Evolutionary conservation across 2,113 vertebrate genomes (phyloP).

Genomic region (Hemiprocne comata): DNA sequence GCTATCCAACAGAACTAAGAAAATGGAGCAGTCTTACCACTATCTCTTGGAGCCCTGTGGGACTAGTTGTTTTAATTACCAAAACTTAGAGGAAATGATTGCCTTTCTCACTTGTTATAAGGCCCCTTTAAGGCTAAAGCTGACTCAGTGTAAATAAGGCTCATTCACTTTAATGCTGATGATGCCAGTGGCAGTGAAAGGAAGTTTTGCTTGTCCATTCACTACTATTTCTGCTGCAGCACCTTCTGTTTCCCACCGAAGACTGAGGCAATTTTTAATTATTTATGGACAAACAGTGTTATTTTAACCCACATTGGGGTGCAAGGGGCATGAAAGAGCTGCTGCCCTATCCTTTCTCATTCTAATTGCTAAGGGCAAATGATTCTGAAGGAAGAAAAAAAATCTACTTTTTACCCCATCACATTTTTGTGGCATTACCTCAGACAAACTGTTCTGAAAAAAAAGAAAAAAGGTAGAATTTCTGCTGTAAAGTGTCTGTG

Average conservation of each 20-base stretch:
- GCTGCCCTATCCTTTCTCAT: not conserved
- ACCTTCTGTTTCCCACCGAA: not conserved
- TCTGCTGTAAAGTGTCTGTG: not conserved
- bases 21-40: not conserved
- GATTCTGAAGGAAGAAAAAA: not conserved
- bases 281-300: not conserved
- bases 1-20: not conserved
- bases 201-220: not conserved
- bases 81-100: not conserved
- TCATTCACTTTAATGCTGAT: slow-evolving; percentile 6
- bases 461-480: not conserved
- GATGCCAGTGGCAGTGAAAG: not conserved
- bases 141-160: not conserved
- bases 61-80: not conserved
- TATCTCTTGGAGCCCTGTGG: not conserved
- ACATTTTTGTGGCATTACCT: slow-evolving; percentile 1
- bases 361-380: not conserved
- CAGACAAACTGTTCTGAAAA: not conserved
- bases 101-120: slow-evolving; percentile 17
- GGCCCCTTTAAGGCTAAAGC: not conserved
- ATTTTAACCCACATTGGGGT: not conserved
- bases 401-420: not conserved
- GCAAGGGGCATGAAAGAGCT: not conserved
- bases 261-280: not conserved
- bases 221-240: not conserved